Evolutionary conservation across 2,888 invertebrate species (phyloP), one percentile per base, ranked within the genome.

Genomic region (Nebria brevicollis): DNA sequence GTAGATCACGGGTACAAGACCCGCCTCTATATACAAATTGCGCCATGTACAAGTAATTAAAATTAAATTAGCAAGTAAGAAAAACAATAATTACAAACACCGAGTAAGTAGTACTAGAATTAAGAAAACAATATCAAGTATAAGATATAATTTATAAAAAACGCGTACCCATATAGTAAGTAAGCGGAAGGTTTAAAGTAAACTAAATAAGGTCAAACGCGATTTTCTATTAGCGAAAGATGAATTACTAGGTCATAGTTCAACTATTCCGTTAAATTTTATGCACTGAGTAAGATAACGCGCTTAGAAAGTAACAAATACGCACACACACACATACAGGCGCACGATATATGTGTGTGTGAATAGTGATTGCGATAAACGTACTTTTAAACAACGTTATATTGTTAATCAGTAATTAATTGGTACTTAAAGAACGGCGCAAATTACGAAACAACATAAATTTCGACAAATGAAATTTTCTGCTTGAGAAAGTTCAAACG

Each of bases 221-320:
- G 80, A 75, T 80, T 80, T 80, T 80, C 80, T 80, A 80, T 80
- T 80, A 80, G 80, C 80, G 75, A 80, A 80, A 80, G 80, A 80
- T 80, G 75, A 80, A 80, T 80, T 80, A 80, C 80, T 75, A 66
- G 80, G 80, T 80, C 75, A 80, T 25, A 80, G 80, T 80, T 80
- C 80, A 80, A 80, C 66, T 70, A 80, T 80, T 75, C 80, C 80
- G 80, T 80, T 80, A 80, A 80, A 80, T 80, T 80, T 80, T 80
- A 79, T 79, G 66, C 73, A 79, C 41, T 54, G 13, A 3, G 68
- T 68, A 25, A 25, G 15, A 68, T 68, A 68, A 15, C 20, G 25
- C 25, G 25, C 25, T 68, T 68, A 68, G 15, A 25, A 25, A 68
- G 15, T 68, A 25, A 13, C 34, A 5, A 34, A 34, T 34, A 11